Percentiles rank a stretch among this genome's conserved stretches.
phyloP scores from a whole-genome alignment of 2,888 invertebrate genomes.

The Tipula lateralis region DNA sequence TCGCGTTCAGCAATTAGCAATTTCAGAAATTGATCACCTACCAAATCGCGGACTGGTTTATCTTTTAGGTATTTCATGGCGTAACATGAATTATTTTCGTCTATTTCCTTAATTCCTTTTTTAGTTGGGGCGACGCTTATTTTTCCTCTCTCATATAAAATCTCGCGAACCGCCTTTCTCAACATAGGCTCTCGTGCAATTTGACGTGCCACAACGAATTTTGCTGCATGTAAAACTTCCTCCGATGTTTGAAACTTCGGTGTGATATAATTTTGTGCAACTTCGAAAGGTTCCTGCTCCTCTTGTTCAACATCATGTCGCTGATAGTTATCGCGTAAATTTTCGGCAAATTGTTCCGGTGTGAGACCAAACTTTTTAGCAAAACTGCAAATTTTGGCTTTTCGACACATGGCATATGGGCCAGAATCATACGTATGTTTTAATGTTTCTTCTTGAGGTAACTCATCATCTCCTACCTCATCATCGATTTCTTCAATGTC shows the following conservation, averaged over 20 bases:
- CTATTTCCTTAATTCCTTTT: conserved; percentile 89
- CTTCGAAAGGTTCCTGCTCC: conserved; percentile 72
- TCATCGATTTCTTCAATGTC: conserved; percentile 52
- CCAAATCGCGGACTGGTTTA: conserved; percentile 85
- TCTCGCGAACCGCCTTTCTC: conserved; percentile 76
- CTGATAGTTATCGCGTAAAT: conserved; percentile 91
- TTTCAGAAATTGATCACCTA: conserved; percentile 86
- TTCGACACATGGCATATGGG: conserved; percentile 80
- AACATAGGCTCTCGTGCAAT: conserved; percentile 87
- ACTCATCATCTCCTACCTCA: conserved; percentile 47
- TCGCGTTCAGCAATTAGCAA: conserved; percentile 76
- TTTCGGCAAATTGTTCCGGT: conserved; percentile 94
- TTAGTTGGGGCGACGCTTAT: conserved; percentile 78
- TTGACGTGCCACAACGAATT: conserved; percentile 92
- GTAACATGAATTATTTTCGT: conserved; percentile 86
- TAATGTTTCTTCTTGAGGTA: conserved; percentile 57
- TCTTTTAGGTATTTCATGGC: conserved; percentile 85
- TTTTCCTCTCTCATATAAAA: conserved; percentile 83
- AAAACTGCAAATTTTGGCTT: conserved; percentile 77
- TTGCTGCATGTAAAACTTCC: conserved; percentile 83
- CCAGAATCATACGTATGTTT: conserved; percentile 86
- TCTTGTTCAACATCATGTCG: conserved; percentile 93
- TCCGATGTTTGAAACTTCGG: conserved; percentile 64
- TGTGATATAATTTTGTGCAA: conserved; percentile 73
- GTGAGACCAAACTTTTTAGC: conserved; percentile 88